Base-by-base conservation (phyloP, 2,888 invertebrate genomes). In the Zelleria hepariella region DNA sequence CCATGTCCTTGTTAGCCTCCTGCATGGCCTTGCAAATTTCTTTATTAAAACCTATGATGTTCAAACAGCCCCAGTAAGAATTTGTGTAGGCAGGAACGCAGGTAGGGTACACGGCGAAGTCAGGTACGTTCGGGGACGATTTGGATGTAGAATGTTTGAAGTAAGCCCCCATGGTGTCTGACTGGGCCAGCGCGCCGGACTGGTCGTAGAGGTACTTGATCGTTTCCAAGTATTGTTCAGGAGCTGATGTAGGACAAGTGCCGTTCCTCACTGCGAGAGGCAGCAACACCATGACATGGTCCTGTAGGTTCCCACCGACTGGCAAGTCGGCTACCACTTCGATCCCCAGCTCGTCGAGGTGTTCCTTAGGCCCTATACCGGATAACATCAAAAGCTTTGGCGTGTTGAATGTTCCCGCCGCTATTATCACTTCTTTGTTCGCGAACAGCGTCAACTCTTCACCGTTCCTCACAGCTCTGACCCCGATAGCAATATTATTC, bases 321-420 rank as follows among this genome's bases (percentile, higher is more conserved):
- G 86, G 82, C 49, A 83, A 64, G 57, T 85, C 77, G 59, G 70
- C 61, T 0, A 77, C 64, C 0, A 79, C 66, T 0, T 73, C 63
- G 26, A 85, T 74, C 0, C 66, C 72, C 3, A 80, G 53, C 0
- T 72, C 61, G 2, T 71, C 59, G 21, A 86, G 68, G 60, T 76
- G 73, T 0, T 73, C 61, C 58, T 70, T 73, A 0, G 83, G 82
- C 0, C 86, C 86, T 10, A 86, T 67, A 0, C 86, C 86, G 0
- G 86, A 86, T 0, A 84, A 68, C 59, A 83, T 66, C 54, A 86
- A 60, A 18, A 86, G 61, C 65, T 86, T 84, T 0, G 86, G 71
- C 15, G 82, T 77, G 62, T 85, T 86, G 55, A 81, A 84, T 0
- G 82, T 74, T 0, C 86, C 86, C 0, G 86, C 78, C 1, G 80